These are phyloP conservation scores for Drosophila glabriapex DNA, from an alignment of 2,888 invertebrate genomes.

Conservation along the genomic window DNA sequence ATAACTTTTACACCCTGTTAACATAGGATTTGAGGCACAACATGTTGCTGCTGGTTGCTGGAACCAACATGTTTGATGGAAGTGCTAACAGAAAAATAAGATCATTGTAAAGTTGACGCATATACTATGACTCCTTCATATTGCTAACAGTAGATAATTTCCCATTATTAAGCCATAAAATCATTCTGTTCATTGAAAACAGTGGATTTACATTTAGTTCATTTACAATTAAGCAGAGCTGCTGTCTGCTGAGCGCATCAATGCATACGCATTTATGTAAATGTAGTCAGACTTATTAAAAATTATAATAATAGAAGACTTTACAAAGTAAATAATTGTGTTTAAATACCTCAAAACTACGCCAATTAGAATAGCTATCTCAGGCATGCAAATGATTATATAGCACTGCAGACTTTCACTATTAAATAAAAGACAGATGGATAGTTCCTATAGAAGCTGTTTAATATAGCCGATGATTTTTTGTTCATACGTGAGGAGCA, in stretches of 20 bases:
- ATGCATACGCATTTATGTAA: not conserved
- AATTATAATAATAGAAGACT: not conserved
- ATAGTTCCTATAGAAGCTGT: not conserved
- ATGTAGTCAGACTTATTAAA: not conserved
- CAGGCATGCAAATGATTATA: not conserved
- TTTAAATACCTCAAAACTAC: not conserved
- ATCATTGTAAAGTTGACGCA: not conserved
- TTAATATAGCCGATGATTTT: not conserved
- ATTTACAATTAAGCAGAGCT: not conserved
- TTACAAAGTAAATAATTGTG: not conserved
- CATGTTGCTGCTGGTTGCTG: conserved; percentile 8
- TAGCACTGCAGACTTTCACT: no score
- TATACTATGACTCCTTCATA: not conserved
- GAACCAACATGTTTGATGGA: conserved; percentile 2
- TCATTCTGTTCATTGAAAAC: not conserved
- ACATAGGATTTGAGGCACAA: not conserved
- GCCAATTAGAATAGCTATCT: not conserved
- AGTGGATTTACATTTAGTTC: conserved; percentile 10
- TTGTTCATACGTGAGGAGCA: not conserved
- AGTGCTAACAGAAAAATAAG: not conserved
- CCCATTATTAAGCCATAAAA: conserved; percentile 1
- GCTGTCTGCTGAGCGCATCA: not conserved
- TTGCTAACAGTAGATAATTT: not conserved
- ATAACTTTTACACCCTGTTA: not conserved
- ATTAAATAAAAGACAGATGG: not conserved